Base-by-base conservation (phyloP, 1,140 invertebrate species). In the Cydia pomonella region DNA sequence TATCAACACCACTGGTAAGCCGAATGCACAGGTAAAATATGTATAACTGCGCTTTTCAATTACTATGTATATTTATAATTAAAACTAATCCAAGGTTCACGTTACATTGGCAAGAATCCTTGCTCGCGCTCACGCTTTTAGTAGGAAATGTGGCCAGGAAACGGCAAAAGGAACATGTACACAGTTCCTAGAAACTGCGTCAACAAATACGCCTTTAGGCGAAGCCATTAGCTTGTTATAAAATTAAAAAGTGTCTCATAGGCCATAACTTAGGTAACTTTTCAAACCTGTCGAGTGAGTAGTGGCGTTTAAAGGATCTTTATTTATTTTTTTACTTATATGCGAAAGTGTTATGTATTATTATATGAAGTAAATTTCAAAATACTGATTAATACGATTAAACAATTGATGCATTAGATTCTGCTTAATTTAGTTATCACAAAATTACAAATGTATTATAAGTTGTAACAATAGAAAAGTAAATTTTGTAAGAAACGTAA, bases 131-230 rank as follows among this genome's bases (percentile, higher is more conserved):
- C 21, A 23, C 18, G n/a, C 1, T 59, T n/a, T n/a, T 7, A 59
- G 23, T 59, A 23, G 21, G n/a, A 59, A 59, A 59, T 18, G 23
- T 12, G 7, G 53, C 13, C 63, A 64, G 64, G 64, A 69, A 69
- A 69, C 64, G 29, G 64, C 27, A 33, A 33, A 69, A 18, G 27
- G n/a, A 38, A 29, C 23, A 29, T n/a, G 29, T 69, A 69, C 27
- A 25, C 27, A 12, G 29, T 69, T 33, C 29, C 6, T 41, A 69
- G 64, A 18, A 69, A 38, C n/a, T 2, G 16, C 27, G 29, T 69
- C 27, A 66, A 69, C 64, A 69, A 69, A 69, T 38, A 33, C 29
- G 29, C 64, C 64, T 69, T n/a, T 41, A 69, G 64, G 64, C 27
- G 29, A 69, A 38, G 63, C 23, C 25, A 9, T 66, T 2, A 33